Evolutionary conservation across 2,888 invertebrate genomes (phyloP), one percentile per base, ranked within the genome.

Genomic region (Tholera decimalis): DNA sequence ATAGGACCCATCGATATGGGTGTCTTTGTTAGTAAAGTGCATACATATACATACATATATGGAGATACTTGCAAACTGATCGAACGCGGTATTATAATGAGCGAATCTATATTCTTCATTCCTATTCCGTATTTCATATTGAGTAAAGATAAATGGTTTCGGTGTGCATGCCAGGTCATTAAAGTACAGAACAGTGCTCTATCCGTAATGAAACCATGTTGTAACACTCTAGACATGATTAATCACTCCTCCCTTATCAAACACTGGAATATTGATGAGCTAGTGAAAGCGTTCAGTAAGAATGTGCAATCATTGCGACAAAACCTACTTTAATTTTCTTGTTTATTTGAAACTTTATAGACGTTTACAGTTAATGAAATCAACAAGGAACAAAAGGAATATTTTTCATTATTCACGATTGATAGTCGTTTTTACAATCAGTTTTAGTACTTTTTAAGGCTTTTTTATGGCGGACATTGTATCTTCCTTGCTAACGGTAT

Each of bases 371-470:
- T 50, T 53, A 61, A 60, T 53, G 35, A 57, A 66, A 64, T 44
- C 62, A 55, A 59, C 7, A 50, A 30, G 20, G 8, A 50, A 57
- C 46, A 37, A 61, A 26, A 58, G n/a, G 41, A 47, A n/a, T 7
- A 20, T 57, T 77, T 70, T 72, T 33, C 13, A 3, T n/a, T 22
- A 54, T 54, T 24, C 41, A 68, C 43, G 35, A 35, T 63, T 71
- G 51, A 44, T 41, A 18, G 61, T 70, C 56, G 56, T 49, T 70
- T 77, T 79, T 72, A 70, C 58, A 69, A 68, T 77, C 61, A 49
- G 33, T 69, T 76, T 79, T 67, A 69, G 62, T 53, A 65, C 58
- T 51, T 71, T 73, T 72, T 66, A 74, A 69, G 50, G 55, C 62
- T 24, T 3, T 63, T 74, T 73, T 77, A 77, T 61, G 13, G 46